Evolutionary conservation across 2,113 vertebrate genomes (phyloP).

Genomic region (Macroglossus sobrinus): DNA sequence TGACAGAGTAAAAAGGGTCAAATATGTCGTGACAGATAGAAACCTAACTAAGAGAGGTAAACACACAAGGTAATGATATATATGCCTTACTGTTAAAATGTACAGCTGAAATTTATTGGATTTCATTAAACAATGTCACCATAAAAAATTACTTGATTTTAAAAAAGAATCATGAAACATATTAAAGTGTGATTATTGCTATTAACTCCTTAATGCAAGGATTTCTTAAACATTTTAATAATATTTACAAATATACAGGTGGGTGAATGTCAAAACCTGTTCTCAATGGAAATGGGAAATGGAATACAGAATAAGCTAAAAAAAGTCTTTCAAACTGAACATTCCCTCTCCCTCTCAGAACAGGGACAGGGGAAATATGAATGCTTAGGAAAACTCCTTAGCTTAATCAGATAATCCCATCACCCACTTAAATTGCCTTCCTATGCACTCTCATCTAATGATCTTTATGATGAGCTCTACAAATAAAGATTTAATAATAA

Average conservation of each 20-base stretch:
- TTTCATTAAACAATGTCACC: too few species aligned
- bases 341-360: neutral
- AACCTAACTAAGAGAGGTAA: too few species aligned
- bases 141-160: too few species aligned
- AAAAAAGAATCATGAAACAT: neutral
- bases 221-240: neutral
- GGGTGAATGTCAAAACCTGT: neutral
- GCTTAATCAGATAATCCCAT: neutral
- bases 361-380: neutral
- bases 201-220: neutral
- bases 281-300: neutral
- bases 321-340: neutral
- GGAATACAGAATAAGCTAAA: neutral
- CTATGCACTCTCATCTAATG: neutral
- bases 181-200: neutral
- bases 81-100: too few species aligned
- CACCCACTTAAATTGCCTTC: neutral
- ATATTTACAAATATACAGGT: neutral
- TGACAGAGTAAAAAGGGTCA: too few species aligned
- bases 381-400: neutral
- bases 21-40: too few species aligned
- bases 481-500: neutral
- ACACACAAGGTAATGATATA: too few species aligned
- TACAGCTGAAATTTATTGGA: too few species aligned
- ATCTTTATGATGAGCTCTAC: neutral